These are phyloP conservation scores for Apodemia mormo DNA, from an alignment of 2,888 invertebrate genomes.

Conservation along the genomic window DNA sequence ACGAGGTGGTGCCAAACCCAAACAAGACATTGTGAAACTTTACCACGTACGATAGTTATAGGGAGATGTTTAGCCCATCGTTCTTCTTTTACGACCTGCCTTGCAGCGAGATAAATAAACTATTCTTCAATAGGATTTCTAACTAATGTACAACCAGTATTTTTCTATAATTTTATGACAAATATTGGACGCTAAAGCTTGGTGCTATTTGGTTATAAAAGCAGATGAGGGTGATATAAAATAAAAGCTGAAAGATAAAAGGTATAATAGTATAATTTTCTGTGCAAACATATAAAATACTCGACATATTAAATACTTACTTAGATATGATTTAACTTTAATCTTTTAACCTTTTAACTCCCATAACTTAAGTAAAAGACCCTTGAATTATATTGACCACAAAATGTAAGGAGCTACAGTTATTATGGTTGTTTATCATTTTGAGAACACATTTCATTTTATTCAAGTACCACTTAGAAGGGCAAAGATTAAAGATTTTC, in stretches of 20 bases:
- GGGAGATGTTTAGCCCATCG: too few relatives aligned
- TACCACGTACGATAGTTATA: too few relatives aligned
- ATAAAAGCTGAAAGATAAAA: neutral
- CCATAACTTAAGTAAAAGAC: neutral
- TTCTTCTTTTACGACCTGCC: too few relatives aligned
- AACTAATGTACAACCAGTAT: too few relatives aligned
- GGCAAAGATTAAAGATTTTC: constrained; percentile 15
- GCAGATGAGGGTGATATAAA: too few relatives aligned
- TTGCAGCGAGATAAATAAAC: too few relatives aligned
- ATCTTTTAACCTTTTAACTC: neutral
- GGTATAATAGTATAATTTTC: neutral
- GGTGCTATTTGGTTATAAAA: too few relatives aligned
- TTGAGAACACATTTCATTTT: constrained; percentile 30
- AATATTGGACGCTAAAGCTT: too few relatives aligned
- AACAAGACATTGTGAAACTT: too few relatives aligned
- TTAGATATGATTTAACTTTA: neutral
- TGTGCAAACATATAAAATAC: neutral
- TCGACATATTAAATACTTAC: neutral
- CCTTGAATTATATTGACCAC: constrained; percentile 8
- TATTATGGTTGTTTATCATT: constrained; percentile 34
- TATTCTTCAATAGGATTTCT: too few relatives aligned
- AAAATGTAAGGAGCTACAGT: constrained; percentile 28
- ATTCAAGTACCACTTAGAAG: constrained; percentile 1
- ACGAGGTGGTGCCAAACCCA: too few relatives aligned
- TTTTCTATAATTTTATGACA: too few relatives aligned